These are phyloP conservation scores for Chelidonichthys spinosus DNA, from an alignment of 2,797 vertebrate genomes.

Conservation along the genomic window DNA sequence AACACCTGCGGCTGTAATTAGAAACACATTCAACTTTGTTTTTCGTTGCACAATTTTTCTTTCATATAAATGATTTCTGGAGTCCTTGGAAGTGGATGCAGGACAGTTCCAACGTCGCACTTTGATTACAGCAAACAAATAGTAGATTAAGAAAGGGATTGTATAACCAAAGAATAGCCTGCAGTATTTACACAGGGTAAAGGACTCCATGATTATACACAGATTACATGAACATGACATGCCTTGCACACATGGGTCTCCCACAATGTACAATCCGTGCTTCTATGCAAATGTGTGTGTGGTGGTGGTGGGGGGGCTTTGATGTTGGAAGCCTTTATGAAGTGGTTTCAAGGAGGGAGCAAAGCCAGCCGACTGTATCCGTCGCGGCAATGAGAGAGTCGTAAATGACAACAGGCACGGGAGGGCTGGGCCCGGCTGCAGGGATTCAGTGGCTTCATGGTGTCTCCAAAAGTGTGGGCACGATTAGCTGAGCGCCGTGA, in stretches of 20 bases:
- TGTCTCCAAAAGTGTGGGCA: conserved; percentile 36
- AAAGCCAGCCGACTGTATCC: conserved; percentile 58
- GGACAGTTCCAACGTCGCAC: conserved; percentile 13
- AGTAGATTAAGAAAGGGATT: conserved; percentile 7
- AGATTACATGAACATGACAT: conserved; percentile 47
- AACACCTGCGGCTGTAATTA: conserved; percentile 43
- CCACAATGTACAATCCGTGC: conserved; percentile 35
- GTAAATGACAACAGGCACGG: conserved; percentile 70
- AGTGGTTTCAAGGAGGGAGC: conserved; percentile 73
- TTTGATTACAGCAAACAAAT: conserved; percentile 44
- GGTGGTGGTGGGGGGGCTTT: conserved; percentile 60
- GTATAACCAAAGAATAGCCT: conserved; percentile 24
- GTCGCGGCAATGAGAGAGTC: conserved; percentile 58
- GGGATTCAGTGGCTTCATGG: conserved; percentile 30
- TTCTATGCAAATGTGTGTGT: conserved; percentile 45
- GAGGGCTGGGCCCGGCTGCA: conserved; percentile 41
- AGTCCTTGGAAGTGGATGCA: conserved; percentile 7
- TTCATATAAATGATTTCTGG: conserved; percentile 8
- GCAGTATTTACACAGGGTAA: conserved; percentile 26
- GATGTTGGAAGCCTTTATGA: conserved; percentile 76
- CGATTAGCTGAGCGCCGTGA: conserved; percentile 27
- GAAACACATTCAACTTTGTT: conserved; percentile 28
- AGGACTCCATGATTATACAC: conserved; percentile 29
- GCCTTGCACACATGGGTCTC: conserved; percentile 68
- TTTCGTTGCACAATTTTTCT: background rate